Evolutionary conservation across 2,888 invertebrate genomes (phyloP), one percentile per base, ranked within the genome.

Genomic region (Ligdia adustata): DNA sequence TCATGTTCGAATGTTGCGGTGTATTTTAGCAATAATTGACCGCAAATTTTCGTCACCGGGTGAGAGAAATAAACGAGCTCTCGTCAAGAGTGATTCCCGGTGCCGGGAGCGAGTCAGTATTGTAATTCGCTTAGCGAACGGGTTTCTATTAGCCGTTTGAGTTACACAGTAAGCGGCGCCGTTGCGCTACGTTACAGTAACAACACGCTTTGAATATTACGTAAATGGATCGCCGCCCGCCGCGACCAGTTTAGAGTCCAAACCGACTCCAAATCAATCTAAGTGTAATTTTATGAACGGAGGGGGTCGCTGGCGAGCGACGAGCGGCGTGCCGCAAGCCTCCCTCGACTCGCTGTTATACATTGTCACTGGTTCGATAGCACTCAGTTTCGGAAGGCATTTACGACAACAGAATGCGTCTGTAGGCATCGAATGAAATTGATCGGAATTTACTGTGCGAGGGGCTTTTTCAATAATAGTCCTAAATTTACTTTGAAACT

Each of bases 141-240:
- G 60, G 64, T 64, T 66, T 66, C 71, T 75, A 78, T 79, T 77
- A 77, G 62, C 60, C 55, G 64, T 62, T 57, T 61, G 60, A 69
- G 64, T 66, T 68, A 11, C 3, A 67, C 75, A 76, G 76, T 73
- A 68, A 66, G 53, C 52, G 27, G 15, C 51, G 55, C 40, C 49
- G 62, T 62, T 59, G 62, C 67, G 54, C 55, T 70, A 75, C 64
- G 76, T 70, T 69, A 60, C 64, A 56, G 72, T 71, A n/a, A n/a
- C n/a, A n/a, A 69, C 74, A 71, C 65, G 66, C 62, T n/a, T n/a
- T n/a, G 70, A 69, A 75, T 68, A 75, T 82, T 78, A 79, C 73
- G 71, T 72, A 79, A 82, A 82, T 81, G 72, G 71, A 76, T 74
- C 68, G 64, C 65, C 55, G 58, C 20, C 73, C 68, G 64, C 65